Percentiles rank a stretch among this genome's conserved stretches.
Evolutionary conservation across 2,797 vertebrate genomes (phyloP).

Genomic region (Loriculus beryllinus): DNA sequence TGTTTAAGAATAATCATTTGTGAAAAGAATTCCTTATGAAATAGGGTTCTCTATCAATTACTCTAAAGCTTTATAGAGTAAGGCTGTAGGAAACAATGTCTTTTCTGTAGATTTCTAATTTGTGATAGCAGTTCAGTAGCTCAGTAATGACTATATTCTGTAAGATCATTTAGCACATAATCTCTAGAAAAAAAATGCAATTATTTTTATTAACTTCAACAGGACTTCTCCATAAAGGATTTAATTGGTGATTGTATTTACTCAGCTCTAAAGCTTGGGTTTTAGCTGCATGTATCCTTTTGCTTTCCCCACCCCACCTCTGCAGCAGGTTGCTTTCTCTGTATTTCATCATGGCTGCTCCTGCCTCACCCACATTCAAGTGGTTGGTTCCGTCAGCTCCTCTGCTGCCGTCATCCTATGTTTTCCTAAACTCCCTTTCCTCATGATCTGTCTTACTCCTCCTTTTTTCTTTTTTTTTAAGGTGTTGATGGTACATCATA

Average conservation of each 20-base stretch:
- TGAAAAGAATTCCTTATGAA: background rate
- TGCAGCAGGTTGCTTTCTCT: background rate
- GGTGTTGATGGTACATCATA: background rate
- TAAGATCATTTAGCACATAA: background rate
- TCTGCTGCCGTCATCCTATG: background rate
- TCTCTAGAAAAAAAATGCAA: background rate
- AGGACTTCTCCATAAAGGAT: background rate
- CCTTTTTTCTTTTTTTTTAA: background rate
- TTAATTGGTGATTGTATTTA: background rate
- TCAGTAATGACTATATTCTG: background rate
- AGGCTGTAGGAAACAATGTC: background rate
- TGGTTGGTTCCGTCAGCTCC: background rate
- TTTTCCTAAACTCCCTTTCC: background rate
- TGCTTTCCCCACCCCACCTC: background rate
- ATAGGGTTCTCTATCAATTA: background rate
- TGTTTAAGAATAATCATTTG: background rate
- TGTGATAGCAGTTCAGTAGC: background rate
- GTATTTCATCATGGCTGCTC: background rate
- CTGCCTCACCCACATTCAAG: background rate
- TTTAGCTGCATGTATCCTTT: background rate
- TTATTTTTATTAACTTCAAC: background rate
- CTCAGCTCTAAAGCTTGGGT: background rate
- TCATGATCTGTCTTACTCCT: background rate
- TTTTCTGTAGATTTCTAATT: background rate
- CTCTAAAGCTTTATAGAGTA: background rate